Evolutionary conservation across 2,113 vertebrate species (phyloP).

Genomic region (Toxotes chatareus): DNA sequence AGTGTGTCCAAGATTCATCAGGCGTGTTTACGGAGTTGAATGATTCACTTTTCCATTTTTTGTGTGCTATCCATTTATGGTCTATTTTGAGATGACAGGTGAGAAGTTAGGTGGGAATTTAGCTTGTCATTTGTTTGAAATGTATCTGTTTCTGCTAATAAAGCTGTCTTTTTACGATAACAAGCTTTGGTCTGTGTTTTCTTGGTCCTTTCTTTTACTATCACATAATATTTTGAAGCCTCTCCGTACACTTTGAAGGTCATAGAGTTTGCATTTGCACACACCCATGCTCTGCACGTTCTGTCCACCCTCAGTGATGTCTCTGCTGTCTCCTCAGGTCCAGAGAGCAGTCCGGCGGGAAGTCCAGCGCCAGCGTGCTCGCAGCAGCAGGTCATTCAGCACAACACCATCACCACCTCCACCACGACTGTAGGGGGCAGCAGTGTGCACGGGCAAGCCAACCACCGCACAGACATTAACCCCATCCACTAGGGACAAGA

Average conservation of each 20-base stretch:
- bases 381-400: slow-evolving; percentile 99
- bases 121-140: slow-evolving; percentile 41
- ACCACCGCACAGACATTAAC: slow-evolving; percentile 98
- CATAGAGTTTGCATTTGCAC: not conserved
- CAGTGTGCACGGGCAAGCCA: slow-evolving; percentile 91
- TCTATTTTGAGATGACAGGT: slow-evolving; percentile 39
- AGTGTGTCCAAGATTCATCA: slow-evolving; percentile 61
- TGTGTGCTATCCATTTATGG: slow-evolving; percentile 43
- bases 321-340: slow-evolving; percentile 87
- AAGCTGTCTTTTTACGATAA: slow-evolving; percentile 46
- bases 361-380: slow-evolving; percentile 93
- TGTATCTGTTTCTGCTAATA: slow-evolving; percentile 50
- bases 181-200: slow-evolving; percentile 47
- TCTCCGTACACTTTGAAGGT: not conserved
- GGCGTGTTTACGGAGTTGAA: slow-evolving; percentile 62
- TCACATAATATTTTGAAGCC: not conserved
- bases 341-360: slow-evolving; percentile 94
- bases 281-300: not conserved
- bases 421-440: slow-evolving; percentile 92
- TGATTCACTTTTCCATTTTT: slow-evolving; percentile 69
- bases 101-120: slow-evolving; percentile 26
- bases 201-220: slow-evolving; percentile 24
- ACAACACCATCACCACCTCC: slow-evolving; percentile 99
- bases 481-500: slow-evolving; percentile 92
- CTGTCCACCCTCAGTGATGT: slow-evolving; percentile 30